Base-by-base conservation (phyloP, 2,113 vertebrate genomes). In the Phasianus colchicus region DNA sequence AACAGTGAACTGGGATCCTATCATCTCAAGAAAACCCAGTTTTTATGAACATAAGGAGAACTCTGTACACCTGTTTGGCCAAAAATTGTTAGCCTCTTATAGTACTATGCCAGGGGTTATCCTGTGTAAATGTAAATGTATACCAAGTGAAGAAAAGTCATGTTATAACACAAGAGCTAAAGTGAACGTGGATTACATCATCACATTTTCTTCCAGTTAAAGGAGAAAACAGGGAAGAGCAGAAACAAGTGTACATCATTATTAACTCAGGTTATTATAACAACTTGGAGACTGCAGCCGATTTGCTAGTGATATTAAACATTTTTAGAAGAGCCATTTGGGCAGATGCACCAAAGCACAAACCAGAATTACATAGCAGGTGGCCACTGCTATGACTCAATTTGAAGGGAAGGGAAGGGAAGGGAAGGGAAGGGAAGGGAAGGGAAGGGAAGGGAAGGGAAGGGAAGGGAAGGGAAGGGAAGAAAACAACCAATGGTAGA, bases 1-100 rank as follows among this genome's bases (percentile, higher is more conserved):
- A 86, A 54, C 78, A 93, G 86, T 77, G 94, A 93, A 55, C 20
- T 22, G 2, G n/a, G 77, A 85, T 91, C 54, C 93, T 76, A 95
- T 65, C 65, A 88, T 47, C 84, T 60, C 6, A 86, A 76, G 83
- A 91, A 88, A 97, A 57, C 43, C 61, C 3, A 54, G 69, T 90
- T 76, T 84, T 67, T 34, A 83, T 24, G 58, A 75, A 69, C 57
- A 65, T 11, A n/a, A 86, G 48, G 88, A 47, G 6, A 89, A 81
- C 58, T 70, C 36, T 40, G 2, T 70, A 42, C 5, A 69, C 42
- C 8, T 66, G 67, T 52, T 54, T 48, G 36, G 52, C 21, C 45
- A 86, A 86, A 88, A 61, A 43, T 4, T 40, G 43, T 79, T 71
- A 86, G 40, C 55, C 34, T 79, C 36, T 83, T 64, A 60, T 10